These are phyloP conservation scores for Hylia prasina DNA, from an alignment of 2,113 vertebrate species.

Conservation along the genomic window DNA sequence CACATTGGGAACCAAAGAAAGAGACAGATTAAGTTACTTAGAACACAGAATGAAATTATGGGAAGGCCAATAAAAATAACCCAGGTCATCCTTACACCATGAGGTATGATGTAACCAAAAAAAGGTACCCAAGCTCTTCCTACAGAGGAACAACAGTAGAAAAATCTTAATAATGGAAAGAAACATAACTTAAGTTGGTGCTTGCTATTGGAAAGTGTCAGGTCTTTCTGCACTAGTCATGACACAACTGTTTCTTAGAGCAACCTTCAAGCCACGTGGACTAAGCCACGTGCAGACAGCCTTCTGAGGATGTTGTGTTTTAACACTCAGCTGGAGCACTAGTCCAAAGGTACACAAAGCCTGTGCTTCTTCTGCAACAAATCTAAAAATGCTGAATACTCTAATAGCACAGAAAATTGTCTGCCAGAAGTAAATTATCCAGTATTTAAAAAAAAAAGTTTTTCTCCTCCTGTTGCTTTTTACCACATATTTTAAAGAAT, in stretches of 20 bases:
- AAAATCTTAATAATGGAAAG: neutral
- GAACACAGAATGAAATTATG: neutral
- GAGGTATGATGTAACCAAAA: neutral
- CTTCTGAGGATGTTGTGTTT: neutral
- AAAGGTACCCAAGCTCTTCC: neutral
- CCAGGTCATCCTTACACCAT: neutral
- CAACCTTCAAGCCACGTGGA: neutral
- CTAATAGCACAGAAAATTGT: neutral
- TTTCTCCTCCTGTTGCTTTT: neutral
- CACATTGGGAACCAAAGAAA: neutral
- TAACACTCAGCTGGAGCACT: neutral
- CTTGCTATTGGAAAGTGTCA: neutral
- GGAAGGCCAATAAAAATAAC: neutral
- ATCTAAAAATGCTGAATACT: neutral
- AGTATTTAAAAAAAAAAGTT: neutral
- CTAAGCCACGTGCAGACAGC: neutral
- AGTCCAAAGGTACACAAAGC: neutral
- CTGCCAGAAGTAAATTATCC: neutral
- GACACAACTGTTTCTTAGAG: neutral
- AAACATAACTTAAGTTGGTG: neutral
- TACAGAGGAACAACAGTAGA: neutral
- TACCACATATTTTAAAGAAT: neutral
- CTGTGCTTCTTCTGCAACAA: neutral
- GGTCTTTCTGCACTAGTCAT: neutral
- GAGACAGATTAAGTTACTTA: neutral